Evolutionary conservation across 2,797 vertebrate species (phyloP), one percentile per base, ranked within the genome.

Genomic region (Mus minutoides): DNA sequence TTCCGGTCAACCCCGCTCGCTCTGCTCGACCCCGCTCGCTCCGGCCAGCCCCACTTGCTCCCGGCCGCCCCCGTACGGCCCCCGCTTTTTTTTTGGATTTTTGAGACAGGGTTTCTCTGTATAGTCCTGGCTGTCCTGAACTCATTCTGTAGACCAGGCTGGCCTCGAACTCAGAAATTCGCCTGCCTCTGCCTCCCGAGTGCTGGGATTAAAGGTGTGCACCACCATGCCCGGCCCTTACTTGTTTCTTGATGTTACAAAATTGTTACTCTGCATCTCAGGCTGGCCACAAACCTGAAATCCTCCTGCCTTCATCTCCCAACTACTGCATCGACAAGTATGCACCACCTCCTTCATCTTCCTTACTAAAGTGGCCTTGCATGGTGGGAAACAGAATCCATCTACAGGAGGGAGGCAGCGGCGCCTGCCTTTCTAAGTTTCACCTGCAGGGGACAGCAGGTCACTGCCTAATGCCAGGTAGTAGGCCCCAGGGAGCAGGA

Each of bases 371-470:
- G 78, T 11, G 34, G 1, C 3, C 17, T 69, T 64, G 73, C 4
- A 2, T 4, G 14, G 49, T 17, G 46, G 49, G 4, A 31, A 34
- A 29, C 31, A n/a, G 52, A 37, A 14, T 16, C 9, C 49, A 62
- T 22, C 21, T 37, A 8, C 7, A 58, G 34, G 26, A 31, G 29
- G 2, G 7, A 31, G 22, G 62, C 11, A 46, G 17, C 2, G 2
- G 49, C 37, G 40, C 4, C 40, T 29, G 91, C n/a, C 34, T 43
- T 92, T 60, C 67, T 56, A 13, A 24, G 7, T 29, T 17, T 24
- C 29, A 24, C 86, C 94, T 82, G 85, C 54, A 95, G 92, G 67
- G 58, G 94, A 76, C 71, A 95, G 80, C 84, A 96, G 69, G 73
- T 1, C 12, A 54, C 77, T 11, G 85, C n/a, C 56, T 64, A 24